phyloP scores from a whole-genome alignment of 2,888 invertebrate genomes.

The Agrilus biguttatus region DNA sequence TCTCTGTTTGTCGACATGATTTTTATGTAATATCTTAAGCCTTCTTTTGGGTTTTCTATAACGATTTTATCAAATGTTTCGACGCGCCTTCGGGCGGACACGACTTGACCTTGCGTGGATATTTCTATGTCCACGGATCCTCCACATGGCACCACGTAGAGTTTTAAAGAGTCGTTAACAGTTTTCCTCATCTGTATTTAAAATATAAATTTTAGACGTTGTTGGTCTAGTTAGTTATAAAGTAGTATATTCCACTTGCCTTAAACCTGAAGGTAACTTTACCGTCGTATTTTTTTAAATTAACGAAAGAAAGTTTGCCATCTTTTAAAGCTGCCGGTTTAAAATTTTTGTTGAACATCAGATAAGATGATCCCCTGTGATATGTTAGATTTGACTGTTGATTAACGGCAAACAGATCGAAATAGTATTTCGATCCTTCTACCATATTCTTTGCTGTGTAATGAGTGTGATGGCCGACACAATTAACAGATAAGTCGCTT shows the following conservation, averaged over 20 bases:
- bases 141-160: conserved; percentile 42
- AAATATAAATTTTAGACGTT: conserved; percentile 2
- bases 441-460: conserved; percentile 33
- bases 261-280: conserved; percentile 41
- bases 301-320: conserved; percentile 33
- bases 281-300: conserved; percentile 36
- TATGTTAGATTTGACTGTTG: conserved; percentile 35
- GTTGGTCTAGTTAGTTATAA: not conserved
- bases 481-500: conserved; percentile 20
- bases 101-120: conserved; percentile 25
- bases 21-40: conserved; percentile 36
- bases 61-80: conserved; percentile 33
- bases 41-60: conserved; percentile 27
- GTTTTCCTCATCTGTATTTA: conserved; percentile 18
- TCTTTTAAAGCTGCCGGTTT: conserved; percentile 32
- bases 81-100: conserved; percentile 26
- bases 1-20: conserved; percentile 36
- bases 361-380: conserved; percentile 31
- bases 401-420: conserved; percentile 40
- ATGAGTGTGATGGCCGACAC: conserved; percentile 35
- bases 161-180: conserved; percentile 18
- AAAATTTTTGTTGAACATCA: conserved; percentile 24
- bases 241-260: conserved; percentile 28
- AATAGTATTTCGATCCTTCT: conserved; percentile 34
- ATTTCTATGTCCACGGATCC: conserved; percentile 36